phyloP scores from a whole-genome alignment of 2,888 invertebrate species.

The Clivina fossor region DNA sequence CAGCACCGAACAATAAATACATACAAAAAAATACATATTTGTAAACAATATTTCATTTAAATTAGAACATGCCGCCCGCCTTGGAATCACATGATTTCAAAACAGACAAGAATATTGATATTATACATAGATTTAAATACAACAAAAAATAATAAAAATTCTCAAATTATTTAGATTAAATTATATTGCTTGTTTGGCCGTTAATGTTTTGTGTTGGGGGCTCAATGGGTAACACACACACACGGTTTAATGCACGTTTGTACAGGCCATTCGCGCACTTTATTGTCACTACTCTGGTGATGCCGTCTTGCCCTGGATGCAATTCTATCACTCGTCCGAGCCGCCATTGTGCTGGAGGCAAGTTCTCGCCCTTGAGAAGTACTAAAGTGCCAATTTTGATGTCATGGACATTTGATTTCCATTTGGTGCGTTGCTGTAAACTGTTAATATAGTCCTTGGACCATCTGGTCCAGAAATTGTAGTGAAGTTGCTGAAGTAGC shows the following conservation, averaged over 20 bases:
- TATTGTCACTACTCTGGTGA: slow-evolving; percentile 38
- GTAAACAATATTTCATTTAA: too few species aligned
- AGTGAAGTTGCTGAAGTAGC: slow-evolving; percentile 34
- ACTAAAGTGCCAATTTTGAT: slow-evolving; percentile 33
- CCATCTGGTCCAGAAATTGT: slow-evolving; percentile 38
- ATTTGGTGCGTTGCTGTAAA: slow-evolving; percentile 34
- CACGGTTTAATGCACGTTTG: slow-evolving; percentile 34
- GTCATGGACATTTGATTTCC: slow-evolving; percentile 23
- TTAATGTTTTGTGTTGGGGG: neutral
- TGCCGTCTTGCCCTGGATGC: slow-evolving; percentile 39
- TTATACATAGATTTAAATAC: neutral
- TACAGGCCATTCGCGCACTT: slow-evolving; percentile 35
- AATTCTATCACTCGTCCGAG: slow-evolving; percentile 37
- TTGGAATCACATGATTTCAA: slow-evolving; percentile 41
- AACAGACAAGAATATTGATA: slow-evolving; percentile 42
- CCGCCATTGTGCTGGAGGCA: slow-evolving; percentile 38
- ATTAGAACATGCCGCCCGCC: slow-evolving; percentile 3
- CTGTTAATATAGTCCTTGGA: slow-evolving; percentile 37
- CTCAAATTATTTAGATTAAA: neutral
- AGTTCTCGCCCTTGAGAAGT: slow-evolving; percentile 36
- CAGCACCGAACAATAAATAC: too few species aligned
- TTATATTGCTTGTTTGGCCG: neutral
- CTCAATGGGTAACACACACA: neutral
- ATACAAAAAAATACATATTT: too few species aligned
- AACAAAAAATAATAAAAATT: neutral